phyloP scores from a whole-genome alignment of 2,113 vertebrate species.

The Alligator mississippiensis region DNA sequence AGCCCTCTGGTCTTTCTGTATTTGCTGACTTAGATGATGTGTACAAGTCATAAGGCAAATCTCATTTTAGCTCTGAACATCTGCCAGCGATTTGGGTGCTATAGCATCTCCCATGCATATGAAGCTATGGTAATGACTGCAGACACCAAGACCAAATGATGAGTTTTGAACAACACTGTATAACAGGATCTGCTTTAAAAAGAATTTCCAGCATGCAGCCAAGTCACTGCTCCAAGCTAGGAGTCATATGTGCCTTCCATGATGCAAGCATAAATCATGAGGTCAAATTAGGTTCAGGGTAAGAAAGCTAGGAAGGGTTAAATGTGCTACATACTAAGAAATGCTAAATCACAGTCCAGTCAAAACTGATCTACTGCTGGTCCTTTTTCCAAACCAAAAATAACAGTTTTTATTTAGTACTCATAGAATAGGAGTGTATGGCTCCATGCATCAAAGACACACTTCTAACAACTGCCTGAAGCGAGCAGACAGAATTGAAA shows the following conservation, averaged over 20 bases:
- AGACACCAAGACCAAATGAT: neutral
- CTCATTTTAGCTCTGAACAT: neutral
- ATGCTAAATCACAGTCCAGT: neutral
- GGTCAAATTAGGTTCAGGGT: fast-evolving
- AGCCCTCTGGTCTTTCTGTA: neutral
- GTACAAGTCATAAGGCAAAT: neutral
- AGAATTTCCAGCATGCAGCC: neutral
- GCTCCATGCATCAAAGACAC: neutral
- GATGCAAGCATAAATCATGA: neutral
- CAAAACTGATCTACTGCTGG: neutral
- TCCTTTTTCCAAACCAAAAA: neutral
- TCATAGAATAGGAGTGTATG: neutral
- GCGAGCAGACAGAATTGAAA: neutral
- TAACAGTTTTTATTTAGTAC: neutral
- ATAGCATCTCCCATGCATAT: neutral
- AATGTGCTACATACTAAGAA: fast-evolving
- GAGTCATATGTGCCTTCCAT: neutral
- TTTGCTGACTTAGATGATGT: neutral
- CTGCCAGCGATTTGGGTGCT: neutral
- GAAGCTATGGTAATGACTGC: neutral
- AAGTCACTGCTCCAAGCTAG: neutral
- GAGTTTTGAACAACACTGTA: neutral
- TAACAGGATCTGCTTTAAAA: neutral
- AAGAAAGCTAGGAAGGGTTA: neutral
- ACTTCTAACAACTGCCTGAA: conserved; percentile 19